Conservation (phyloP, 2,113 vertebrate genomes). For the Lepus europaeus region DNA sequence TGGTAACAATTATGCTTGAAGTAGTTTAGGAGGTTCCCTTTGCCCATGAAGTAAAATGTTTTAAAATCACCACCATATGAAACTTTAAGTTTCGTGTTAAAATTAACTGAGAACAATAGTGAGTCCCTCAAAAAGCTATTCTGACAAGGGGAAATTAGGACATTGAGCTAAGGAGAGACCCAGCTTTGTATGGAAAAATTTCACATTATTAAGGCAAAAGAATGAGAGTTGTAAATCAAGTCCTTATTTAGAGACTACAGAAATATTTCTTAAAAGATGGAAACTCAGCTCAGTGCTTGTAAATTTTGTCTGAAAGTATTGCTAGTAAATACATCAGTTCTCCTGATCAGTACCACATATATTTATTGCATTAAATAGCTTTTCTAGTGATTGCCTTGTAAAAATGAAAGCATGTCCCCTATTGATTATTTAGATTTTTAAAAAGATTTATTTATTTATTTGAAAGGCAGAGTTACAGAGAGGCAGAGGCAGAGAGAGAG, state of each 20-base stretch:
- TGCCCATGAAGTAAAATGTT: constrained; percentile 55
- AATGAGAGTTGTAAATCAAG: constrained; percentile 70
- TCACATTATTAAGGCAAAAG: constrained; percentile 69
- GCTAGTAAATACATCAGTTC: constrained; percentile 59
- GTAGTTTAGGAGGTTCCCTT: constrained; percentile 51
- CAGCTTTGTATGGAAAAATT: constrained; percentile 51
- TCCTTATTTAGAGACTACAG: constrained; percentile 25
- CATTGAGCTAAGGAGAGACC: constrained; percentile 51
- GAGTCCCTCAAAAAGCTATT: constrained; percentile 62
- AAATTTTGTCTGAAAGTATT: constrained; percentile 73
- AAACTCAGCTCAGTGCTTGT: constrained; percentile 32
- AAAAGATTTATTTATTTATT: neutral
- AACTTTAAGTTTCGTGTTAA: constrained; percentile 78
- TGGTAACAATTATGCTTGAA: constrained; percentile 68
- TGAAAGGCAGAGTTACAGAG: no score
- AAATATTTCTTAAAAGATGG: constrained; percentile 42
- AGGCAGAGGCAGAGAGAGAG: no score
- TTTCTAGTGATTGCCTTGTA: constrained; percentile 6
- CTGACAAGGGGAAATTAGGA: constrained; percentile 68
- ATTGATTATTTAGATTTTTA: constrained; percentile 50
- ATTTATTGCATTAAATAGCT: constrained; percentile 46
- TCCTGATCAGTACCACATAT: constrained; percentile 47
- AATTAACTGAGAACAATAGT: constrained; percentile 72
- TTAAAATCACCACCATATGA: constrained; percentile 72
- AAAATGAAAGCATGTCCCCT: constrained; percentile 48